Evolutionary conservation across 2,888 invertebrate genomes (phyloP), one percentile per base, ranked within the genome.

Genomic region (Coenonympha arcania): DNA sequence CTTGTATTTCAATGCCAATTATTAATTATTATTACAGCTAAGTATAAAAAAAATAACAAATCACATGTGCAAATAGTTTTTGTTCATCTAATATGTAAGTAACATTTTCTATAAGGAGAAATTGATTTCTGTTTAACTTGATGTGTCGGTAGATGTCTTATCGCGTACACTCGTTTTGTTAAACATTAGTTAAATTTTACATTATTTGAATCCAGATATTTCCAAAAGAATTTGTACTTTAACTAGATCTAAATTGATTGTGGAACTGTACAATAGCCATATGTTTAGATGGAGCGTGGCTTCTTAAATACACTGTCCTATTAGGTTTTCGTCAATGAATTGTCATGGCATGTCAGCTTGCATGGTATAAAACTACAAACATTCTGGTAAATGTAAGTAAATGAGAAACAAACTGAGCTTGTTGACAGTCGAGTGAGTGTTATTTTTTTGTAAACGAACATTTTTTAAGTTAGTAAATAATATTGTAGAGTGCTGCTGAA

Each of bases 201-300:
- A 78, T 77, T 68, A 71, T 77, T 78, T 81, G 75, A 80, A 79
- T 77, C 77, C 71, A 71, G 83, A 78, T 84, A 80, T 77, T 77
- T 80, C 77, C 79, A 81, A 76, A 81, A 83, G 76, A 79, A 79
- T 82, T 84, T 85, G 84, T 86, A 85, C 83, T 85, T 84, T 84
- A 83, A 84, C 79, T 85, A 85, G 83, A 79, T 80, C 81, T 85
- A 85, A 85, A 85, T 82, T 80, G 64, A 81, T 76, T 84, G 79
- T 84, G 76, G 77, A 82, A 80, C 72, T 81, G 77, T 82, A 79
- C 79, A 83, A 84, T 84, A 84, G 83, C 79, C 81, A 79, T 83
- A 79, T 71, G 68, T 76, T 72, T 82, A 82, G 79, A 76, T 75
- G 82, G 82, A 84, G 83, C 81, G 78, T 81, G 77, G 73, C 69